Percentiles rank a stretch among this genome's conserved stretches.
Evolutionary conservation across 2,888 invertebrate genomes (phyloP).

Genomic region (Eupithecia vulgata): DNA sequence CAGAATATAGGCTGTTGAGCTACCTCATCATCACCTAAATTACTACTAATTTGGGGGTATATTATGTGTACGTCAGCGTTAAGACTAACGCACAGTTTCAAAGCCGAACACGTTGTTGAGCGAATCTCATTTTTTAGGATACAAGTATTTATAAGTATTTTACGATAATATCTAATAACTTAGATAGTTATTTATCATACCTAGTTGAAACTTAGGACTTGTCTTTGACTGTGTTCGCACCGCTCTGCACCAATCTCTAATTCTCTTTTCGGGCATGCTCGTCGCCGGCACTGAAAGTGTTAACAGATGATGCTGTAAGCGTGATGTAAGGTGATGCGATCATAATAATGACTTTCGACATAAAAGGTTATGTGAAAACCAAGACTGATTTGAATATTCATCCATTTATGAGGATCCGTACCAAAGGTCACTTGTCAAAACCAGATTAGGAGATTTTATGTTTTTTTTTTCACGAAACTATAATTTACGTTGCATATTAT

Average conservation of each 20-base stretch:
- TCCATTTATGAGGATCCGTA: not conserved
- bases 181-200: no score
- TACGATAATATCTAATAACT: no score
- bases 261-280: not conserved
- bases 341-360: not conserved
- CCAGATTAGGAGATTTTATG: not conserved
- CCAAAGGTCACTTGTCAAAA: constrained; percentile 2
- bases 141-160: not conserved
- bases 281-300: not conserved
- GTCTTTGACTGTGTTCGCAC: no score
- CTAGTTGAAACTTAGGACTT: no score
- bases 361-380: constrained; percentile 1
- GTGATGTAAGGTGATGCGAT: not conserved
- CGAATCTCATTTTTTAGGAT: not conserved
- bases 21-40: no score
- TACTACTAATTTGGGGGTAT: no score
- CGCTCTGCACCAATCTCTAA: not conserved
- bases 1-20: no score
- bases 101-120: no score
- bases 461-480: not conserved
- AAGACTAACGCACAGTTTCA: not conserved
- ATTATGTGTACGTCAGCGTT: no score
- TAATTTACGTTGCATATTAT: no score
- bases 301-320: not conserved
- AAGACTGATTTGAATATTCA: not conserved